Base-by-base conservation (phyloP, 1,140 invertebrate genomes). In the Andricus grossulariae region DNA sequence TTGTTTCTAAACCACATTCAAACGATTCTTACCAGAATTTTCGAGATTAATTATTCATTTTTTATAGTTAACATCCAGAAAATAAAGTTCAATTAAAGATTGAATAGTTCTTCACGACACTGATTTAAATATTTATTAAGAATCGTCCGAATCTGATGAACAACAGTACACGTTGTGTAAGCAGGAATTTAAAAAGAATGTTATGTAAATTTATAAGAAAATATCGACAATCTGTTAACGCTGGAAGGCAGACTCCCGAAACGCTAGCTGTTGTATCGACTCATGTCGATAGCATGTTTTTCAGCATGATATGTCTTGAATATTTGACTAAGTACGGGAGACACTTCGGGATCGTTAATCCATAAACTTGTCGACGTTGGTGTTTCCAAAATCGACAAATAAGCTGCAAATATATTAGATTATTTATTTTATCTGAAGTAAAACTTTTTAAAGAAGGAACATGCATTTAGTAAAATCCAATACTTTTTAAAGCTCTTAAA, bases 301-400 rank as follows among this genome's bases (percentile, higher is more conserved):
- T 94, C 94, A 4, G 93, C 90, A 84, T 94, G 93, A 88, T 94
- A 95, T 50, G 93, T 94, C 60, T 93, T 92, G 75, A 94, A 94
- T 45, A 95, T 93, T 84, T 94, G 93, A 80, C 92, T 93, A 10
- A 95, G 88, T 18, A 95, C 90, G 15, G 93, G 93, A 19, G 93
- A 92, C 18, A 94, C 93, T 75, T 95, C 94, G 0, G 93, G 91
- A 86, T 95, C 94, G 80, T 92, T 94, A 25, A 94, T 90, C 94
- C 94, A 95, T 57, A 92, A 88, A 74, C 92, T 93, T 49, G 93
- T 92, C 50, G 90, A 92, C 8, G 90, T 89, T 2, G 94, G 93
- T 77, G 92, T 93, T 79, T 95, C 94, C 60, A 95, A 84, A 86
- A 95, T 93, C 60, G 93, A 93, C 71, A 95, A 87, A 87, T 94